Conservation (phyloP, 2,888 invertebrate species). For the Athrips mouffetella region DNA sequence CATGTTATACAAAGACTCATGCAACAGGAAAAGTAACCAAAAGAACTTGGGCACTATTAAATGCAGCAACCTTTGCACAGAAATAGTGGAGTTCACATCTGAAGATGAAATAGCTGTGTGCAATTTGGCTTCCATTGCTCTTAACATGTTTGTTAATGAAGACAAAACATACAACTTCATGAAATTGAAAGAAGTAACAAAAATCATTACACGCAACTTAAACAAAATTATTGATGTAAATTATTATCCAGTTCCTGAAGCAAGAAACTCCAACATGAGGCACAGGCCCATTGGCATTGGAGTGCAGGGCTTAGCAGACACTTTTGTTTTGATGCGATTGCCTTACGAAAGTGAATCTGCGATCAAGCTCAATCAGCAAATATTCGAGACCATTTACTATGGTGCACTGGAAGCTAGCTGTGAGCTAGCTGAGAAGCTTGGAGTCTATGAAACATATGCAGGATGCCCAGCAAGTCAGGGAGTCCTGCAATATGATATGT, state of each 20-base stretch:
- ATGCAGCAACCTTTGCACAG: conserved; percentile 98
- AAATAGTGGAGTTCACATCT: conserved; percentile 96
- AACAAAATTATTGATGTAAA: conserved; percentile 99
- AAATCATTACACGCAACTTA: conserved; percentile 92
- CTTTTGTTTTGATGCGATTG: conserved; percentile 94
- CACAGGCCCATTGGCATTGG: conserved; percentile 95
- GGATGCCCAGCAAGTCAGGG: conserved; percentile 97
- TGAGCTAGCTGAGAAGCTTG: conserved; percentile 90
- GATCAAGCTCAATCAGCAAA: conserved; percentile 91
- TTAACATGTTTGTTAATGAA: conserved; percentile 93
- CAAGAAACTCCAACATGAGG: conserved; percentile 89
- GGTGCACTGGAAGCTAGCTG: conserved; percentile 98
- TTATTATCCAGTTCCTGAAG: conserved; percentile 96
- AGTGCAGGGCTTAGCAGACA: conserved; percentile 97
- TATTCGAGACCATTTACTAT: conserved; percentile 98
- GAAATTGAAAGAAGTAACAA: conserved; percentile 91
- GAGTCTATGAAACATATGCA: conserved; percentile 93
- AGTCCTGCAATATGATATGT: conserved; percentile 98
- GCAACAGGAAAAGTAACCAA: conserved; percentile 98
- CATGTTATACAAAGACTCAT: conserved; percentile 97
- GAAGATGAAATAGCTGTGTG: conserved; percentile 97
- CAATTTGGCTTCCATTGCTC: conserved; percentile 97
- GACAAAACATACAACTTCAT: conserved; percentile 91
- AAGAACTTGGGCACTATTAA: conserved; percentile 99
- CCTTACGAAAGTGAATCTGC: conserved; percentile 96